Evolutionary conservation across 2,113 vertebrate genomes (phyloP).

Genomic region (Epinephelus fuscoguttatus): DNA sequence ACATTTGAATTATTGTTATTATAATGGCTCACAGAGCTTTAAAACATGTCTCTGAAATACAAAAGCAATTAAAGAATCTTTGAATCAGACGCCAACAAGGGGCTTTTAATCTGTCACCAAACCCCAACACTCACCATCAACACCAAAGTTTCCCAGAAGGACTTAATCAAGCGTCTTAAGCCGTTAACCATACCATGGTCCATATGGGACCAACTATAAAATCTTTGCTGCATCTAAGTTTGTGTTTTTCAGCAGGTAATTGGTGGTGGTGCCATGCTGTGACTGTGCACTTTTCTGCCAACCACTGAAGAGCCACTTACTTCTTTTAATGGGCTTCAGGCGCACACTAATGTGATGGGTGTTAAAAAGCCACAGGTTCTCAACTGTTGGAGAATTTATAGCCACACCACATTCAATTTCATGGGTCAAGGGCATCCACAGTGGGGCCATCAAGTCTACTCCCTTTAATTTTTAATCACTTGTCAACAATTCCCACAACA

Average conservation of each 20-base stretch:
- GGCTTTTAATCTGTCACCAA: conserved; percentile 39
- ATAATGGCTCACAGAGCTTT: neutral
- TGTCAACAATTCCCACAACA: conserved; percentile 56
- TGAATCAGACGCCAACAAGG: conserved; percentile 8
- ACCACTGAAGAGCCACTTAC: conserved; percentile 56
- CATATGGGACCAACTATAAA: conserved; percentile 64
- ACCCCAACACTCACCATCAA: conserved; percentile 24
- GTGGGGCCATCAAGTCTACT: conserved; percentile 66
- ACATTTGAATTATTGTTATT: neutral
- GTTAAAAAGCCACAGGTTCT: conserved; percentile 75
- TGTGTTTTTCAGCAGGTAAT: conserved; percentile 72
- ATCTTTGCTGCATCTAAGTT: conserved; percentile 56
- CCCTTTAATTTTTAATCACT: conserved; percentile 69
- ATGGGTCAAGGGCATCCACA: conserved; percentile 72
- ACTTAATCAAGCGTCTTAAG: conserved; percentile 55
- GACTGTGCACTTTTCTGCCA: conserved; percentile 66
- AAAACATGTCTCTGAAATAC: neutral
- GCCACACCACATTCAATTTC: conserved; percentile 75
- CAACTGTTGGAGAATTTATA: conserved; percentile 71
- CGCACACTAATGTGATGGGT: conserved; percentile 70
- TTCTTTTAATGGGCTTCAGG: conserved; percentile 70
- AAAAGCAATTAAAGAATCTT: neutral
- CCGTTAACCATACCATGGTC: conserved; percentile 47
- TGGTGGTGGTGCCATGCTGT: conserved; percentile 67
- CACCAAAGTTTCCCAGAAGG: conserved; percentile 36